Percentiles rank a stretch among this genome's conserved stretches.
Conservation (phyloP, 2,888 invertebrate genomes). For the Caprella mutica region DNA sequence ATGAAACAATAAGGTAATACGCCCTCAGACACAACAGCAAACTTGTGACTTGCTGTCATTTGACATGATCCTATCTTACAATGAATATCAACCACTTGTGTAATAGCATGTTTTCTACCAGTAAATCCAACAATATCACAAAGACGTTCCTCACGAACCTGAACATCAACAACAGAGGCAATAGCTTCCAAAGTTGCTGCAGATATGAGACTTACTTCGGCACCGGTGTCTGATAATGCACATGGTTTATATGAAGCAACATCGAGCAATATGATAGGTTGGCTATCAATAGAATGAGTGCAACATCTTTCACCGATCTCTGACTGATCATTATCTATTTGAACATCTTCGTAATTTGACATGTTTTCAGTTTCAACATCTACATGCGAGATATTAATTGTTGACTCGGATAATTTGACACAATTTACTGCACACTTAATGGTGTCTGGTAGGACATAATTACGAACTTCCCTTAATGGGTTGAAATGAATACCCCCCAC, state of each 20-base stretch:
- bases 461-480: background rate
- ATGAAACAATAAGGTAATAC: background rate
- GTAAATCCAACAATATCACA: background rate
- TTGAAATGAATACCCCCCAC: background rate
- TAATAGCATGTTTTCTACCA: background rate
- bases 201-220: background rate
- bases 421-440: background rate
- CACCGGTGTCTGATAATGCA: background rate
- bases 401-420: no score
- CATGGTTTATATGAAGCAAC: no score
- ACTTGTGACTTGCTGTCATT: background rate
- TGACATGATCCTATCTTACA: background rate
- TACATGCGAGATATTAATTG: no score
- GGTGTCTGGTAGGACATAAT: background rate
- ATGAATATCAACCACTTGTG: background rate
- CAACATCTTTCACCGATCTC: no score
- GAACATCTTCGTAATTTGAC: no score
- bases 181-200: background rate
- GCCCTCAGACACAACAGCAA: background rate
- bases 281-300: no score
- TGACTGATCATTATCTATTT: no score
- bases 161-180: background rate
- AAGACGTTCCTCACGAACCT: background rate
- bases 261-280: no score
- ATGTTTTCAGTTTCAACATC: background rate